phyloP scores from a whole-genome alignment of 1,140 invertebrate species.

The Streblospio benedicti region DNA sequence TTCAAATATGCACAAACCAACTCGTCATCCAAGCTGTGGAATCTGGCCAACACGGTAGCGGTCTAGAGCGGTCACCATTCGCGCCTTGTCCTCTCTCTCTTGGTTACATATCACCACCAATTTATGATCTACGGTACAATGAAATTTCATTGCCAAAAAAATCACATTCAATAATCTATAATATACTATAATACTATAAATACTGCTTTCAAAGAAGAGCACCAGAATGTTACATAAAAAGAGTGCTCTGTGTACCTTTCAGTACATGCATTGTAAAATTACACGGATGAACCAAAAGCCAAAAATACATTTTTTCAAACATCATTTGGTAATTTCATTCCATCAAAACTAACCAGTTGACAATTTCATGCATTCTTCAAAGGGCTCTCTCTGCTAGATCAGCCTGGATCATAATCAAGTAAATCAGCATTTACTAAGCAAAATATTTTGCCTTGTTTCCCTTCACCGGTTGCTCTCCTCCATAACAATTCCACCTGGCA shows the following conservation, averaged over 20 bases:
- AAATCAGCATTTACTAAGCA: constrained; percentile 29
- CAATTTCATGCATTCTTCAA: constrained; percentile 18
- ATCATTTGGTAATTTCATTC: too few species aligned
- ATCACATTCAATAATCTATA: too few species aligned
- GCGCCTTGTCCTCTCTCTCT: constrained; percentile 28
- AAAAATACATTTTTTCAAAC: too few species aligned
- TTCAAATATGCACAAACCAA: constrained; percentile 18
- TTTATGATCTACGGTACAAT: constrained; percentile 16
- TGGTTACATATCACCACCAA: constrained; percentile 28
- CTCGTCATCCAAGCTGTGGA: constrained; percentile 5
- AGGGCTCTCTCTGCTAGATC: constrained; percentile 27
- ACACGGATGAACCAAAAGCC: too few species aligned
- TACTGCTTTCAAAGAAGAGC: too few species aligned
- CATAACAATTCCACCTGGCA: constrained; percentile 29
- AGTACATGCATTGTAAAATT: too few species aligned
- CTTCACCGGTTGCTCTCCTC: constrained; percentile 22
- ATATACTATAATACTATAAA: too few species aligned
- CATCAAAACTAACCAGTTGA: constrained; percentile 9
- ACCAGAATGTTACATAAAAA: too few species aligned
- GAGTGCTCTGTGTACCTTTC: too few species aligned
- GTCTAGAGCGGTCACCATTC: constrained; percentile 29
- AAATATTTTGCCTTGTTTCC: too few species aligned
- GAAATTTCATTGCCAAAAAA: too few species aligned
- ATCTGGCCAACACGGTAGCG: constrained; percentile 21
- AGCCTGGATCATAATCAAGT: constrained; percentile 29